Percentiles rank a stretch among this genome's conserved stretches.
These are phyloP conservation scores for Nebria brevicollis DNA, from an alignment of 2,888 invertebrate genomes.

Conservation along the genomic window DNA sequence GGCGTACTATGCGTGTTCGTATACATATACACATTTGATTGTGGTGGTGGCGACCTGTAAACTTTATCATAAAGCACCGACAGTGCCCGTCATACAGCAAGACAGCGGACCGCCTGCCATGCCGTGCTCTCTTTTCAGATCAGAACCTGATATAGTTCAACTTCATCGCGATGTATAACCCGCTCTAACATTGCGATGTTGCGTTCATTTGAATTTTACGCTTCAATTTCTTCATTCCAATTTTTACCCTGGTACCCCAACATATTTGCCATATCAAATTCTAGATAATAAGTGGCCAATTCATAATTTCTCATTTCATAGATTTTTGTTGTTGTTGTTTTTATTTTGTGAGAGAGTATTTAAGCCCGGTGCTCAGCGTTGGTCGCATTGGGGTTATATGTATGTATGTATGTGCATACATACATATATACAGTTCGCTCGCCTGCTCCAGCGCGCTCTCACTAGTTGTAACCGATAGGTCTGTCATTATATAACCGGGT, in stretches of 20 bases:
- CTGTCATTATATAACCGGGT: conserved; percentile 59
- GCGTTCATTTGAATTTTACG: not conserved
- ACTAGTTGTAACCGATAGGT: conserved; percentile 50
- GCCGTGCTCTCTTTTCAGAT: not conserved
- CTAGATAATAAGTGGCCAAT: no score
- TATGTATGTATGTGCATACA: not conserved
- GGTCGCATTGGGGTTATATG: conserved; percentile 4
- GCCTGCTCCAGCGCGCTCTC: conserved; percentile 3
- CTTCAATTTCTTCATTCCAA: not conserved
- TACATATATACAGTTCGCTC: not conserved
- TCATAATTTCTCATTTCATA: no score
- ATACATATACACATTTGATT: not conserved
- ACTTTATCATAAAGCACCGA: conserved; percentile 1
- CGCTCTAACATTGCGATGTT: not conserved
- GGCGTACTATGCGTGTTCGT: not conserved
- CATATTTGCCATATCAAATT: not conserved
- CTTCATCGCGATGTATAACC: no score
- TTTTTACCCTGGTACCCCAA: not conserved
- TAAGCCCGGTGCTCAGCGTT: not conserved
- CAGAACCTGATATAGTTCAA: not conserved
- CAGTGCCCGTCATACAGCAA: not conserved
- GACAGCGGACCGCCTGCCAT: not conserved
- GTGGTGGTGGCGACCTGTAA: not conserved
- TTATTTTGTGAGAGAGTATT: no score
- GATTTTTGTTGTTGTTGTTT: no score